phyloP scores from a whole-genome alignment of 1,140 invertebrate species.

The Bombus fervidus region DNA sequence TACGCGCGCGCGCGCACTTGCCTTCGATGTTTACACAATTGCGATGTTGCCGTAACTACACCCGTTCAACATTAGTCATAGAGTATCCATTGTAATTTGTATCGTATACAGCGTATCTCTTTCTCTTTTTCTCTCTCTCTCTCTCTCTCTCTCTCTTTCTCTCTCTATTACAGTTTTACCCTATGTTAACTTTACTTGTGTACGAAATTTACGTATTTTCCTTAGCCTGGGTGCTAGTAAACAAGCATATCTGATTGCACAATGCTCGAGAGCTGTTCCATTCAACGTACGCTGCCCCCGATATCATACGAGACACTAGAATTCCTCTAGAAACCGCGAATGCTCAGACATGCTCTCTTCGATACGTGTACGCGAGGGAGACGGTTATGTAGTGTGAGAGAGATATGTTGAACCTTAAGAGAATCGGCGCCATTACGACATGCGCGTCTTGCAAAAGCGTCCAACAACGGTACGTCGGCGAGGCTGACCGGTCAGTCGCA shows the following conservation, averaged over 20 bases:
- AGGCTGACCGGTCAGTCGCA: slow-evolving; percentile 69
- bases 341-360: slow-evolving; percentile 37
- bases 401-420: slow-evolving; percentile 60
- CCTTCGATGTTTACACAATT: not conserved
- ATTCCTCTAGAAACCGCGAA: slow-evolving; percentile 50
- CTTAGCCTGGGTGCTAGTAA: not conserved
- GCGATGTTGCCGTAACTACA: not conserved
- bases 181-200: not conserved
- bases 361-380: slow-evolving; percentile 19
- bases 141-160: too few relatives aligned
- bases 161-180: not conserved
- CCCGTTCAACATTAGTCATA: not conserved
- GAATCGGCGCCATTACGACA: slow-evolving; percentile 75
- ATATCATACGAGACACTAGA: slow-evolving; percentile 44
- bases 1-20: not conserved
- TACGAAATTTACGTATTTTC: not conserved
- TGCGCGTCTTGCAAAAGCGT: slow-evolving; percentile 73
- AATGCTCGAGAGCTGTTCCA: slow-evolving; percentile 42
- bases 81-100: not conserved
- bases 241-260: slow-evolving; percentile 27
- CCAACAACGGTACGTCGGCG: slow-evolving; percentile 60
- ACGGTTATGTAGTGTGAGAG: slow-evolving; percentile 17
- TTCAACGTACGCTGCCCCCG: slow-evolving; percentile 38
- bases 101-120: not conserved
- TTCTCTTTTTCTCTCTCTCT: too few relatives aligned